Percentiles rank a stretch among this genome's conserved stretches.
Evolutionary conservation across 2,888 invertebrate genomes (phyloP).

Genomic region (Frankliniella intonsa): DNA sequence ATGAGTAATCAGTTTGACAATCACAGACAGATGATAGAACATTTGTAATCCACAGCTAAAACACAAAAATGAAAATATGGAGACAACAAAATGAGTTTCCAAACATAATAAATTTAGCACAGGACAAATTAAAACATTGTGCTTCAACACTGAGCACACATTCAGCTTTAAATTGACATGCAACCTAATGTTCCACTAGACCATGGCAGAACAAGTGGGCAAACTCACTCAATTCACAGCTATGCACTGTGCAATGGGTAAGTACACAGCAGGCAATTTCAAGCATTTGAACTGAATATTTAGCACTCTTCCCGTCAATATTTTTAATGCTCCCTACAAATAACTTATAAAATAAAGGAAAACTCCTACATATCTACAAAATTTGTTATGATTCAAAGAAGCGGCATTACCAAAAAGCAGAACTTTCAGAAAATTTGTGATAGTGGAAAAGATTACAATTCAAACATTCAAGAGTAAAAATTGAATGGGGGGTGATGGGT

Average conservation of each 20-base stretch:
- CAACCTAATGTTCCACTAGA: background rate
- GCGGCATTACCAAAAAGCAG: no score
- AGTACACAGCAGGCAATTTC: background rate
- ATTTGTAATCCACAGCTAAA: conserved; percentile 17
- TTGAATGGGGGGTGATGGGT: background rate
- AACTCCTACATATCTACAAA: background rate
- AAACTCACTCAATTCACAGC: background rate
- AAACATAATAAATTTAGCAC: conserved; percentile 1
- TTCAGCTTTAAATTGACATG: background rate
- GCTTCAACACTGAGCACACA: background rate
- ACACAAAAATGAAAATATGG: background rate
- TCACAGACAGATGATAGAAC: conserved; percentile 26
- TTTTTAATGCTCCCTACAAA: background rate
- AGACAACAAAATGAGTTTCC: background rate
- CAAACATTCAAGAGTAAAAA: background rate
- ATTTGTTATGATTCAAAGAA: no score
- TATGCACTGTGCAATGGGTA: background rate
- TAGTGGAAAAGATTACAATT: no score
- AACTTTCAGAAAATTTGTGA: no score
- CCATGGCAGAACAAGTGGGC: background rate
- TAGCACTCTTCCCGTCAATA: no score
- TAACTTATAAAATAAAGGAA: background rate
- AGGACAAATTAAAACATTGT: background rate
- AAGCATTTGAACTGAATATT: no score
- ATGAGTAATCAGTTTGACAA: conserved; percentile 27